These are phyloP conservation scores for Clarias pachynema DNA, from an alignment of 2,797 vertebrate species.

Conservation along the genomic window DNA sequence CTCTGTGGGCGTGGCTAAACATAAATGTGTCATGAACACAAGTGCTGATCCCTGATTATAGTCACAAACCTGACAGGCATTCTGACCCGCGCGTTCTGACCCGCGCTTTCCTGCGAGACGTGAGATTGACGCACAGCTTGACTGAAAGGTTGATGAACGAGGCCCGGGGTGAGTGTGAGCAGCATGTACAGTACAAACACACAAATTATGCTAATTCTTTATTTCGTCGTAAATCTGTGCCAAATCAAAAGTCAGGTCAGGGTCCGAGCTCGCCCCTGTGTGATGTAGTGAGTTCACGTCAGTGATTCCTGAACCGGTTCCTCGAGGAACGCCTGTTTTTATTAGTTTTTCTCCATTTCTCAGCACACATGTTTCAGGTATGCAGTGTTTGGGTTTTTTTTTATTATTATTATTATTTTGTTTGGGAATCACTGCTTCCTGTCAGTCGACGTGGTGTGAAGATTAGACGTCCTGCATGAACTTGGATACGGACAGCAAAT, in stretches of 20 bases:
- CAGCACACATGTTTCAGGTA: not conserved
- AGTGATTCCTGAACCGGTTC: not conserved
- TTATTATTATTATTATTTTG: not conserved
- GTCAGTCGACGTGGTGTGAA: conserved; percentile 28
- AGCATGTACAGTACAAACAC: not conserved
- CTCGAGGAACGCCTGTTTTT: not conserved
- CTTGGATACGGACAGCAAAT: conserved; percentile 29
- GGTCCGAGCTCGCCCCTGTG: not conserved
- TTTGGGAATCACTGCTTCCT: not conserved
- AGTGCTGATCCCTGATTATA: too few relatives aligned
- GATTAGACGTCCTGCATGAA: conserved; percentile 40
- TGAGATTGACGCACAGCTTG: not conserved
- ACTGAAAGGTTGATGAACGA: not conserved
- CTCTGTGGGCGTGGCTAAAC: conserved; percentile 32
- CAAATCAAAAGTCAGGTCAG: conserved; percentile 34
- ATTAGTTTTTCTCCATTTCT: not conserved
- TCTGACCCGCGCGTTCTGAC: not conserved
- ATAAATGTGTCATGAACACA: too few relatives aligned
- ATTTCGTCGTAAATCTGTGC: conserved; percentile 25
- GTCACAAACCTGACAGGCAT: not conserved
- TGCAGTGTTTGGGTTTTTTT: not conserved
- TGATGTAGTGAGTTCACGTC: conserved; percentile 18
- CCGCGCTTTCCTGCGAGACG: not conserved
- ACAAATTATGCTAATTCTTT: not conserved
- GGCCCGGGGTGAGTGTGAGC: not conserved